Conservation (phyloP, 2,888 invertebrate genomes). For the Drosophila mimica region DNA sequence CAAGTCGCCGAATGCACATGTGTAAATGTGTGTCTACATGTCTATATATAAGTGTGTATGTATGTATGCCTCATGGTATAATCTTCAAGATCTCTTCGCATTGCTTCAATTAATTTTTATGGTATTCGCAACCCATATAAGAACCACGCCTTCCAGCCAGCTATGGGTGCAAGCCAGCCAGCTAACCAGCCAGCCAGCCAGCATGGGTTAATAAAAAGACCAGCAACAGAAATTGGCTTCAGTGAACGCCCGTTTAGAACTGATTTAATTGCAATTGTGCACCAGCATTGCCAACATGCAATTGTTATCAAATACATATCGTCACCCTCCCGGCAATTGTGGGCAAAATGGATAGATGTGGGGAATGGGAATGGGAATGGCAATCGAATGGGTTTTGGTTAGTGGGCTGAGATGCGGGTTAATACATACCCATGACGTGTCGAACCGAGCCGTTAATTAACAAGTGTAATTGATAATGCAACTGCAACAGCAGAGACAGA, state of each 20-base stretch:
- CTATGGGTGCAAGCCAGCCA: slow-evolving; percentile 1
- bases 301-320: slow-evolving; percentile 68
- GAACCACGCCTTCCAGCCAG: slow-evolving; percentile 46
- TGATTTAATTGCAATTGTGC: slow-evolving; percentile 76
- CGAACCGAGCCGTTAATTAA: slow-evolving; percentile 65
- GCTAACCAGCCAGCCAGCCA: slow-evolving; percentile 7
- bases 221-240: slow-evolving; percentile 51
- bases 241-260: slow-evolving; percentile 70
- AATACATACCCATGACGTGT: slow-evolving; percentile 50
- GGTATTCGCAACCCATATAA: slow-evolving; percentile 70
- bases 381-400: slow-evolving; percentile 27
- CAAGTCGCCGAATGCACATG: slow-evolving; percentile 1
- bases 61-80: slow-evolving; percentile 20
- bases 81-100: slow-evolving; percentile 52
- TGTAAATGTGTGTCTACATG: not conserved
- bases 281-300: slow-evolving; percentile 61
- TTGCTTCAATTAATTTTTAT: slow-evolving; percentile 70
- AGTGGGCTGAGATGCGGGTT: slow-evolving; percentile 60
- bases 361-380: slow-evolving; percentile 1
- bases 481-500: slow-evolving; percentile 3
- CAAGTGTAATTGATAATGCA: slow-evolving; percentile 77
- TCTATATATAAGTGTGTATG: not conserved
- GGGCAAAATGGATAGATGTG: slow-evolving; percentile 9
- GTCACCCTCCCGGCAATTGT: slow-evolving; percentile 49
- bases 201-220: slow-evolving; percentile 40